These are phyloP conservation scores for Epicauta chinensis DNA, from an alignment of 1,140 invertebrate species.

Conservation along the genomic window DNA sequence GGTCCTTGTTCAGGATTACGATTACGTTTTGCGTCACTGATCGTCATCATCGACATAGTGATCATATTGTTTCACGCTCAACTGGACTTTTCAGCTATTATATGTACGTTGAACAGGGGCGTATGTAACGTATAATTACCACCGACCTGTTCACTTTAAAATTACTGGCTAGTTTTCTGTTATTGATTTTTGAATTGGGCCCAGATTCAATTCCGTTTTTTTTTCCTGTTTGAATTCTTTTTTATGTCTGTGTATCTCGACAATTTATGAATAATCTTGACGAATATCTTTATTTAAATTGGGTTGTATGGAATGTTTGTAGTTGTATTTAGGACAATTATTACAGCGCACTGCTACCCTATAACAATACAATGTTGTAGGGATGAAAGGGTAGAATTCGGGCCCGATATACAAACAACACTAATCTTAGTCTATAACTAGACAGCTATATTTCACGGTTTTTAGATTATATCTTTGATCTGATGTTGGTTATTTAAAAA, in stretches of 20 bases:
- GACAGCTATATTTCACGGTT: conserved; percentile 23
- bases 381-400: conserved; percentile 17
- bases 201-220: background rate
- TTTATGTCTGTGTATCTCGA: no score
- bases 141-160: conserved; percentile 22
- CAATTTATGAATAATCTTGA: no score
- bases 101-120: conserved; percentile 25
- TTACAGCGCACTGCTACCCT: conserved; percentile 17
- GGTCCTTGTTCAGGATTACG: conserved; percentile 24
- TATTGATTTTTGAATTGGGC: conserved; percentile 18
- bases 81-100: conserved; percentile 27
- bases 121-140: conserved; percentile 32
- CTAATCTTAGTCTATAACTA: conserved; percentile 19
- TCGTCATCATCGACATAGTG: conserved; percentile 9
- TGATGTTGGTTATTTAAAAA: no score
- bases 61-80: conserved; percentile 35
- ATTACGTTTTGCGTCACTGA: conserved; percentile 26
- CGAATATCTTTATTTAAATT: conserved; percentile 13
- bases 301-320: conserved; percentile 18
- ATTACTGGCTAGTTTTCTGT: conserved; percentile 10
- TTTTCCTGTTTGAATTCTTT: no score
- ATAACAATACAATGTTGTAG: conserved; percentile 3
- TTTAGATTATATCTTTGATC: conserved; percentile 20
- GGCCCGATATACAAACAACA: conserved; percentile 22
- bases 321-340: conserved; percentile 23